phyloP scores from a whole-genome alignment of 2,888 invertebrate species.

The Himalopsyche tibetana region DNA sequence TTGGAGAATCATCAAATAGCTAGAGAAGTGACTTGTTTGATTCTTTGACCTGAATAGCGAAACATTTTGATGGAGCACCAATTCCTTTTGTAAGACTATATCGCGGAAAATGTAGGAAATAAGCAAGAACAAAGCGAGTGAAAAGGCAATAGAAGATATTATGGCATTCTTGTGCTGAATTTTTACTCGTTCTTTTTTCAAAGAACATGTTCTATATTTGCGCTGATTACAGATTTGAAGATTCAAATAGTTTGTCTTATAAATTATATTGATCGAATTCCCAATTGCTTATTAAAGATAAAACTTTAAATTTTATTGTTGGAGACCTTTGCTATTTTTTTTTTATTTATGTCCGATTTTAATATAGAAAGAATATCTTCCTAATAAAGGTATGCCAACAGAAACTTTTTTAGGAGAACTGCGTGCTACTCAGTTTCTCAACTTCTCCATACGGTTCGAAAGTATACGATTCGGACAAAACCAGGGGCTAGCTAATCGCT shows the following conservation, averaged over 20 bases:
- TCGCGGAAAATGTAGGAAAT: slow-evolving; percentile 11
- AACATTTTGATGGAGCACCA: slow-evolving; percentile 22
- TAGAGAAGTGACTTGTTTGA: slow-evolving; percentile 3
- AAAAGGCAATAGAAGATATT: neutral
- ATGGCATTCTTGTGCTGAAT: neutral
- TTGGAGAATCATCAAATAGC: neutral
- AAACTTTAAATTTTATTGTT: too few relatives aligned
- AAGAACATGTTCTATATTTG: neutral
- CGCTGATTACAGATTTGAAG: neutral
- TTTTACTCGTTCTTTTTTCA: neutral
- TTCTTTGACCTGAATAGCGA: slow-evolving; percentile 29
- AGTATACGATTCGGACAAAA: too few relatives aligned
- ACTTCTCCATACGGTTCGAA: too few relatives aligned
- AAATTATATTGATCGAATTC: too few relatives aligned
- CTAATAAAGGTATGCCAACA: too few relatives aligned
- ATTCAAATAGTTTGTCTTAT: neutral
- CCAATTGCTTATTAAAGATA: too few relatives aligned
- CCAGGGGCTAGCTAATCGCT: too few relatives aligned
- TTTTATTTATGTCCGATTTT: too few relatives aligned
- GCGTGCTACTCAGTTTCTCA: too few relatives aligned
- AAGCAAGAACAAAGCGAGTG: slow-evolving; percentile 2
- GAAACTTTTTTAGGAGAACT: too few relatives aligned
- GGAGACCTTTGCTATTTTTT: too few relatives aligned
- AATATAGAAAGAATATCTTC: too few relatives aligned
- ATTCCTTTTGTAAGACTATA: slow-evolving; percentile 13